These are phyloP conservation scores for Merops nubicus DNA, from an alignment of 2,113 vertebrate genomes.

Conservation along the genomic window DNA sequence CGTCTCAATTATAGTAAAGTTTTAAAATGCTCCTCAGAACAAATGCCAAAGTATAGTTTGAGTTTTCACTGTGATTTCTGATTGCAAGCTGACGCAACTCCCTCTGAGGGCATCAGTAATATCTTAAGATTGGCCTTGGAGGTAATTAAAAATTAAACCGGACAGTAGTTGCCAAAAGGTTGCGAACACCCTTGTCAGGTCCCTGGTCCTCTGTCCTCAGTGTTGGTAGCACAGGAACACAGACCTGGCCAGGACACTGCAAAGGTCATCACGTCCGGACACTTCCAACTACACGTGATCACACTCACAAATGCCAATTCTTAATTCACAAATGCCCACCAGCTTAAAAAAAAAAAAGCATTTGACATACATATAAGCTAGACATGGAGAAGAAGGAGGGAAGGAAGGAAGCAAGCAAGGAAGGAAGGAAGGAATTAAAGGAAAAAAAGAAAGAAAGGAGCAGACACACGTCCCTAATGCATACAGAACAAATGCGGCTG, in stretches of 20 bases:
- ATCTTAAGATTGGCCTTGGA: not conserved
- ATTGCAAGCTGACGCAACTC: not conserved
- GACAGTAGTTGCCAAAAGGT: not conserved
- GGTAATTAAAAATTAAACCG: conserved; percentile 48
- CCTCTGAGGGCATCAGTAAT: not conserved
- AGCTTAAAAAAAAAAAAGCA: not conserved
- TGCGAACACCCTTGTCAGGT: not conserved
- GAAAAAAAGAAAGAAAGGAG: fast-evolving
- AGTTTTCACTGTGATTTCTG: conserved; percentile 11
- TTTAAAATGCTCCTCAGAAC: not conserved
- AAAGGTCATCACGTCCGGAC: not conserved
- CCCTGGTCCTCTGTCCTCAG: not conserved
- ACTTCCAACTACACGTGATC: fast-evolving
- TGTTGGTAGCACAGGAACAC: not conserved
- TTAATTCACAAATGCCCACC: not conserved
- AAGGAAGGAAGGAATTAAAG: not conserved
- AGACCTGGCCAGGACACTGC: not conserved
- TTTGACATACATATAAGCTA: not conserved
- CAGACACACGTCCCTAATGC: fast-evolving
- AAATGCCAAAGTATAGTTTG: conserved; percentile 30
- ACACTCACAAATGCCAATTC: not conserved
- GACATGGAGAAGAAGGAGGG: not conserved
- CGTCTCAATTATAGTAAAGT: not conserved
- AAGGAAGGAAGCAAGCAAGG: too few species aligned
- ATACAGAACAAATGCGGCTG: not conserved